A percentile compares a stretch with the other conserved stretches of the same genome.
These are phyloP conservation scores for Hippasteria phrygiana DNA, from an alignment of 53 echinoderm and acorn worm genomes.

Conservation along the genomic window DNA sequence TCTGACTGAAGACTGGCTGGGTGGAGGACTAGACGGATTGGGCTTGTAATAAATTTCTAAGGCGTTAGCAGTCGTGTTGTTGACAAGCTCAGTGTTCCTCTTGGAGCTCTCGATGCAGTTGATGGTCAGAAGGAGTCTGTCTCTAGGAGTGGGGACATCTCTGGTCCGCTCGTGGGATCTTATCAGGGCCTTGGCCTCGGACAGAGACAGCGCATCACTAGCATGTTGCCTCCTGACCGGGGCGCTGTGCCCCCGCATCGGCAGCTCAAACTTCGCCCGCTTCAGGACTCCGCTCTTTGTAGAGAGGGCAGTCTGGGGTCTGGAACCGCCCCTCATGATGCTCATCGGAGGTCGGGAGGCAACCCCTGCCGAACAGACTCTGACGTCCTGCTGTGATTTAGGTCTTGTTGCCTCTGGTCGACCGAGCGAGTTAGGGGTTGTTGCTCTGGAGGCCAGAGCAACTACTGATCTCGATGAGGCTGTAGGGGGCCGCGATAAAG, in stretches of 20 bases:
- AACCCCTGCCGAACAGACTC: not conserved
- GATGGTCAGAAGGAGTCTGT: slow-evolving; percentile 79
- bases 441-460: not conserved
- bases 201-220: slow-evolving; percentile 74
- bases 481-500: slow-evolving; percentile 35
- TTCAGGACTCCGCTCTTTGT: slow-evolving; percentile 63
- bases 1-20: not conserved
- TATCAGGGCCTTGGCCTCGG: slow-evolving; percentile 84
- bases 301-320: slow-evolving; percentile 89
- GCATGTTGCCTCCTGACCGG: slow-evolving; percentile 70
- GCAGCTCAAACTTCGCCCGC: slow-evolving; percentile 71
- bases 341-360: slow-evolving; percentile 53
- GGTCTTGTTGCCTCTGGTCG: not conserved
- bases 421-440: slow-evolving; percentile 24
- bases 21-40: not conserved
- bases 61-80: slow-evolving; percentile 83
- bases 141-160: slow-evolving; percentile 73
- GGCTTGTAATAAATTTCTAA: slow-evolving; percentile 78
- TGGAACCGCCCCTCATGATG: slow-evolving; percentile 57
- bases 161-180: slow-evolving; percentile 81
- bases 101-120: slow-evolving; percentile 85
- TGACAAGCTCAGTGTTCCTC: slow-evolving; percentile 75
- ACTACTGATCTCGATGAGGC: slow-evolving; percentile 12
- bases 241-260: slow-evolving; percentile 90
- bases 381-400: slow-evolving; percentile 33